Conservation (phyloP, 2,888 invertebrate genomes). For the Rugalucina vietnamica region DNA sequence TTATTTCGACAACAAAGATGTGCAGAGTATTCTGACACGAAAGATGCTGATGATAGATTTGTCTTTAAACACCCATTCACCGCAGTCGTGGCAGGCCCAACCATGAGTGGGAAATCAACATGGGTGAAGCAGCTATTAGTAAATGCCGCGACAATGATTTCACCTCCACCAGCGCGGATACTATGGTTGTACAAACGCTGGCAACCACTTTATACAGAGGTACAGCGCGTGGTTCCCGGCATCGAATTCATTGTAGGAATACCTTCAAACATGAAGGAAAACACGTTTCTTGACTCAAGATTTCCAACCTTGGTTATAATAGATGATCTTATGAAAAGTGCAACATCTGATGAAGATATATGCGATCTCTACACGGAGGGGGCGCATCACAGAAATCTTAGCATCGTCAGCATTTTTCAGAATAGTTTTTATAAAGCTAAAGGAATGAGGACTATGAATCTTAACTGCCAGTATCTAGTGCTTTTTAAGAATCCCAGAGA, state of each 20-base stretch:
- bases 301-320: neutral
- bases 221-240: neutral
- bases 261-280: neutral
- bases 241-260: neutral
- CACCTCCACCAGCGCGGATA: neutral
- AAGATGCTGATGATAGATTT: neutral
- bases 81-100: neutral
- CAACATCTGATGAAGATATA: neutral
- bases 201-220: neutral
- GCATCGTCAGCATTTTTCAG: neutral
- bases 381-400: neutral
- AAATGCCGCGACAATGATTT: neutral
- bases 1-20: too few relatives aligned
- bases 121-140: neutral
- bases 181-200: neutral
- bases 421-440: neutral
- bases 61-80: neutral
- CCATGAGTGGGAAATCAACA: neutral
- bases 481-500: neutral
- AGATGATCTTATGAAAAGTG: neutral
- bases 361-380: constrained; percentile 4
- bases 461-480: neutral
- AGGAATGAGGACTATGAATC: neutral
- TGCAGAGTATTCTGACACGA: too few relatives aligned
- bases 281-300: neutral